phyloP scores from a whole-genome alignment of 2,888 invertebrate species.

The Boloria euphrosyne region DNA sequence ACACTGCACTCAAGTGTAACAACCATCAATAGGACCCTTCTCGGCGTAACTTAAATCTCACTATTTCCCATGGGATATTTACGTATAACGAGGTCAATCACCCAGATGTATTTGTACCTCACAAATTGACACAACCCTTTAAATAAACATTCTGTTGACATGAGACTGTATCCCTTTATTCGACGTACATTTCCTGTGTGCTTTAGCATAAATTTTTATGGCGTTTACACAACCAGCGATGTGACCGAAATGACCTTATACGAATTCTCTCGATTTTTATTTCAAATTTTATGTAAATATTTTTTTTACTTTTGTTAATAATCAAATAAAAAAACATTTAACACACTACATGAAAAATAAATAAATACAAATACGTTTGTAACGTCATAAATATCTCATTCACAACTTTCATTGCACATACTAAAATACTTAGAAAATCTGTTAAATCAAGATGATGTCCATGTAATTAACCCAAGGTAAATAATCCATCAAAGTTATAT shows the following conservation, averaged over 20 bases:
- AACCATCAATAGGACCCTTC: slow-evolving; percentile 10
- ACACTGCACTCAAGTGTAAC: not conserved
- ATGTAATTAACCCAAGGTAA: not conserved
- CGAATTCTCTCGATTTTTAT: not conserved
- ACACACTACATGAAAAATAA: not conserved
- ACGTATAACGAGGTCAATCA: slow-evolving; percentile 30
- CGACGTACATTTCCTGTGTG: slow-evolving; percentile 21
- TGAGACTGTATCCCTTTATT: slow-evolving; percentile 22
- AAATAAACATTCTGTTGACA: slow-evolving; percentile 28
- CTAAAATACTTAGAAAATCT: not conserved
- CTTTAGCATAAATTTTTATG: slow-evolving; percentile 11
- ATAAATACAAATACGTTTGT: not conserved
- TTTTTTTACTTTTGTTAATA: too few species aligned
- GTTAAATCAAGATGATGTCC: not conserved
- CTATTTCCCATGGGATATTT: slow-evolving; percentile 31
- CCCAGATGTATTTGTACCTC: slow-evolving; percentile 29
- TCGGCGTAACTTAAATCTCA: slow-evolving; percentile 11
- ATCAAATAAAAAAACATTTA: too few species aligned
- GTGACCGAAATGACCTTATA: slow-evolving; percentile 13
- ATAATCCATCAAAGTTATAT: not conserved
- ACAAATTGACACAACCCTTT: slow-evolving; percentile 35
- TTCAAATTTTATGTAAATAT: not conserved
- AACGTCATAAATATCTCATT: slow-evolving; percentile 11
- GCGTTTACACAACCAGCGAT: slow-evolving; percentile 21
- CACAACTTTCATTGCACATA: not conserved